Conservation (phyloP, 1,140 invertebrate species). For the Conus ventricosus region DNA sequence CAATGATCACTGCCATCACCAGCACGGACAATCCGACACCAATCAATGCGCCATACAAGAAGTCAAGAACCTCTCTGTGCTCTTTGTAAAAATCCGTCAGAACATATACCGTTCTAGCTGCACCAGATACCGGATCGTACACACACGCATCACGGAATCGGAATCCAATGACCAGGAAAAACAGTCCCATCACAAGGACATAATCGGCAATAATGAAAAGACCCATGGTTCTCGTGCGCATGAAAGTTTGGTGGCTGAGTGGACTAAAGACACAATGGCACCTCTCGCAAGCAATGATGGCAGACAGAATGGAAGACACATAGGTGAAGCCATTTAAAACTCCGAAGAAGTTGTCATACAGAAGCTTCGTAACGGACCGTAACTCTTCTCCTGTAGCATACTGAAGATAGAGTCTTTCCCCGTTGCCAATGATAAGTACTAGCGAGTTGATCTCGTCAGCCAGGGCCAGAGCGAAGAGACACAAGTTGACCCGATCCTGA, state of each 20-base stretch:
- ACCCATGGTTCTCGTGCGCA: neutral
- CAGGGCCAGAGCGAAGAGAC: neutral
- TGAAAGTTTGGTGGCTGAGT: neutral
- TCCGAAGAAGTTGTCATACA: neutral
- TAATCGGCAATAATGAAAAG: neutral
- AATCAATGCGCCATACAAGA: neutral
- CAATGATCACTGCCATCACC: neutral
- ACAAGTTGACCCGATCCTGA: neutral
- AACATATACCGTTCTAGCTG: too few species aligned
- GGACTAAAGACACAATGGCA: constrained; percentile 5
- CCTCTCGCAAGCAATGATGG: constrained; percentile 12
- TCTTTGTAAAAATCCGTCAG: neutral
- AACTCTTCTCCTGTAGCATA: neutral
- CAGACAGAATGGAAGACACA: neutral
- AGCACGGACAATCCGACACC: neutral
- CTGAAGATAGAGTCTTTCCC: neutral
- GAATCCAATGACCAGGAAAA: neutral
- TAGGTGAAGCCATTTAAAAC: neutral
- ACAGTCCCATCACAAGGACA: neutral
- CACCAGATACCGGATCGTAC: neutral
- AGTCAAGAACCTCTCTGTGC: neutral
- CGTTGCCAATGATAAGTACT: neutral
- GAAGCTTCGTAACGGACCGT: neutral
- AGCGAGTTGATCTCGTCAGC: neutral
- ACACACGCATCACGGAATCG: neutral